Evolutionary conservation across 2,113 vertebrate genomes (phyloP), one percentile per base, ranked within the genome.

Genomic region (Arothron firmamentum): DNA sequence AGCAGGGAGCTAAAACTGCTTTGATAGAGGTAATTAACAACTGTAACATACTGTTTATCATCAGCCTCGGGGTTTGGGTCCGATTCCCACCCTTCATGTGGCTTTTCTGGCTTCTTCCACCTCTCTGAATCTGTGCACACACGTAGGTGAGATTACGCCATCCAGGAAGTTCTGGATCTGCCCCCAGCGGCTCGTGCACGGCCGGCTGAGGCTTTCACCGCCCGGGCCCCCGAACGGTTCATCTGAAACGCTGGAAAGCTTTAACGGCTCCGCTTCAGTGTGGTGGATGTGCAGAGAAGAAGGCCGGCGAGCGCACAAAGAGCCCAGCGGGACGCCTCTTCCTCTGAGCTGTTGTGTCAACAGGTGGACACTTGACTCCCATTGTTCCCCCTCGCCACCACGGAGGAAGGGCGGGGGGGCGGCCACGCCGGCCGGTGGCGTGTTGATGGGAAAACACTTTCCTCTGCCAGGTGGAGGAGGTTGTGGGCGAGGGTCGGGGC

Each of bases 331-430:
- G 74, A 80, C 74, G 75, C 73, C 60, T 81, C 77, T 80, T 83
- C 81, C 77, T 48, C 67, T 64, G 61, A 64, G 61, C 52, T 80
- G 79, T 81, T 87, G 64, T 69, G 80, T 82, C 77, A 83, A 83
- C 77, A 79, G 63, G 58, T 69, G 62, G 62, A 79, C 53, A 73
- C 81, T 82, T 62, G 68, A 62, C 70, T 75, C 41, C 56, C 10
- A 18, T 70, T 77, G 64, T 56, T 72, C 56, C 57, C 46, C 23
- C 65, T 60, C 17, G 55, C 61, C 41, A 2, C 62, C 18, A 66
- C 49, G 50, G 47, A 17, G 23, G 38, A 9, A 4, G 15, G 71
- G 69, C 51, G 52, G 51, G 25, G 25, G 19, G 50, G 47, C 10
- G 59, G 71, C 38, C 61, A 61, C 12, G 46, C 4, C 21, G 1